Conservation (phyloP, 2,888 invertebrate genomes). For the Apamea anceps region DNA sequence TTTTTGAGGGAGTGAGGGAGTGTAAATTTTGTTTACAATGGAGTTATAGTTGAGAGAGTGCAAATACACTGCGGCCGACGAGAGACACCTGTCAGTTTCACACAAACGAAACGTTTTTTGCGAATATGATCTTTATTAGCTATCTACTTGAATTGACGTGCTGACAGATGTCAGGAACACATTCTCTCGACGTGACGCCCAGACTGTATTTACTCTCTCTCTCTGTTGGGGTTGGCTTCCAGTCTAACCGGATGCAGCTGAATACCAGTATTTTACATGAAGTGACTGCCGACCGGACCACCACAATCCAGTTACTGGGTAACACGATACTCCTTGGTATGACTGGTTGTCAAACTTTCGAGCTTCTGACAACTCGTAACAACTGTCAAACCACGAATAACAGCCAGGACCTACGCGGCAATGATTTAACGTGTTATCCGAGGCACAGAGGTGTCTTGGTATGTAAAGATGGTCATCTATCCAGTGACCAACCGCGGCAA, state of each 20-base stretch:
- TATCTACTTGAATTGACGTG: too few relatives aligned
- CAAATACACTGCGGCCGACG: background rate
- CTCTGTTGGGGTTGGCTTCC: background rate
- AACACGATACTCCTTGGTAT: background rate
- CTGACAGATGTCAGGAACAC: too few relatives aligned
- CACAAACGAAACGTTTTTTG: background rate
- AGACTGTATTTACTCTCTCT: background rate
- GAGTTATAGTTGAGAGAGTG: background rate
- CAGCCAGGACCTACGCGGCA: too few relatives aligned
- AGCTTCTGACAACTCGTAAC: too few relatives aligned
- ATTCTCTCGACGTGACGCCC: too few relatives aligned
- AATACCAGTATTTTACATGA: background rate
- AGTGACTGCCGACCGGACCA: background rate
- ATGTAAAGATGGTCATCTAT: too few relatives aligned
- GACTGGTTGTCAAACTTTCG: background rate
- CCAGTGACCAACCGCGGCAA: too few relatives aligned
- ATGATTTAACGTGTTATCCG: too few relatives aligned
- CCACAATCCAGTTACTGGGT: background rate
- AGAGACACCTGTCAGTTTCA: background rate
- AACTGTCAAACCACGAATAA: too few relatives aligned
- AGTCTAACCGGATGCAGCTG: background rate
- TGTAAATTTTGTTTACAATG: conserved; percentile 4
- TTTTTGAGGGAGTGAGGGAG: background rate
- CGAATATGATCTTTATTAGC: too few relatives aligned
- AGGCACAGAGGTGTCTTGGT: too few relatives aligned